These are phyloP conservation scores for Mormyrus lacerda DNA, from an alignment of 2,113 vertebrate genomes.

Conservation along the genomic window DNA sequence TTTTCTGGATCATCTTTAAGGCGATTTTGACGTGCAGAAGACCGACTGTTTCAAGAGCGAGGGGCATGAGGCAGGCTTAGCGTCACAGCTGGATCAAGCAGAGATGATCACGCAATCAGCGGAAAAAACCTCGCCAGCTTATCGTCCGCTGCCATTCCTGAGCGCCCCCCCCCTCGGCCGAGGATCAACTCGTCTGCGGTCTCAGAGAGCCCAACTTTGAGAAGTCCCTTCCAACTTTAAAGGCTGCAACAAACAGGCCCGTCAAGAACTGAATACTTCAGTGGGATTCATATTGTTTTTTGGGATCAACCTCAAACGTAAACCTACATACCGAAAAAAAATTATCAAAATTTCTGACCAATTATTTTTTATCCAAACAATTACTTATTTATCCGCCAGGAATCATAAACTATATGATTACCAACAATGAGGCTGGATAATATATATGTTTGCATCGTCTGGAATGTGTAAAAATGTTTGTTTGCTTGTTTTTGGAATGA, in stretches of 20 bases:
- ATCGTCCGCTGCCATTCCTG: slow-evolving; percentile 61
- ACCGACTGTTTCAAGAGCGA: slow-evolving; percentile 61
- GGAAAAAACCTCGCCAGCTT: slow-evolving; percentile 57
- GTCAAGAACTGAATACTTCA: not conserved
- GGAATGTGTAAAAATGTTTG: not conserved
- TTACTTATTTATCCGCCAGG: not conserved
- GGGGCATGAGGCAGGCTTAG: slow-evolving; percentile 61
- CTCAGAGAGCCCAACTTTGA: slow-evolving; percentile 43
- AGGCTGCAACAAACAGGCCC: not conserved
- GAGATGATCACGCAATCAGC: slow-evolving; percentile 65
- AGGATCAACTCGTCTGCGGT: slow-evolving; percentile 55
- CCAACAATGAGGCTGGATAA: not conserved
- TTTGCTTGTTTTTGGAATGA: not conserved
- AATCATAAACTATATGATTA: not conserved
- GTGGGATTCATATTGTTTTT: not conserved
- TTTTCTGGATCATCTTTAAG: slow-evolving; percentile 63
- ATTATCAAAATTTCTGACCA: not conserved
- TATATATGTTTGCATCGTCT: not conserved
- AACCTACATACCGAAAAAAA: not conserved
- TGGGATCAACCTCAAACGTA: not conserved
- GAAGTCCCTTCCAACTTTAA: slow-evolving; percentile 33
- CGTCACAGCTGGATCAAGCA: slow-evolving; percentile 63
- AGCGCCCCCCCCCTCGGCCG: slow-evolving; percentile 48
- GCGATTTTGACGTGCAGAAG: slow-evolving; percentile 65
- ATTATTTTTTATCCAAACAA: not conserved